Conservation (phyloP, 2,888 invertebrate genomes). For the Tenthredo distinguenda region DNA sequence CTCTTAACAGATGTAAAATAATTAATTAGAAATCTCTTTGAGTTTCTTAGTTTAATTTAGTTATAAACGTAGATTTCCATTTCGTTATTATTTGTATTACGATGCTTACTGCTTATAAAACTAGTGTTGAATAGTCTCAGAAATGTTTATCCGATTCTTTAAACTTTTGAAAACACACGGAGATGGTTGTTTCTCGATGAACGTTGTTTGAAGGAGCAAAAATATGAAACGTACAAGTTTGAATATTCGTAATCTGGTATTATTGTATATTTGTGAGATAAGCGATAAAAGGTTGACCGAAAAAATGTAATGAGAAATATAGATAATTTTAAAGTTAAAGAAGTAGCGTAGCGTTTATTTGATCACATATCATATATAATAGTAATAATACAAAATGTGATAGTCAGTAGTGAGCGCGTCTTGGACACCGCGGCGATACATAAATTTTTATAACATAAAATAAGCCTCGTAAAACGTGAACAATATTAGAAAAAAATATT, state of each 20-base stretch:
- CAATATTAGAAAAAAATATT: background rate
- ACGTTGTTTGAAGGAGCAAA: background rate
- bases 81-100: too few species aligned
- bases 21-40: too few species aligned
- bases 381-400: background rate
- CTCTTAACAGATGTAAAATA: too few species aligned
- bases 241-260: background rate
- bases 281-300: background rate
- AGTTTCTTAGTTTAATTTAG: too few species aligned
- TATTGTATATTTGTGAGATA: background rate
- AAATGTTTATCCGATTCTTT: too few species aligned
- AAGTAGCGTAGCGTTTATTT: conserved; percentile 35
- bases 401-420: background rate
- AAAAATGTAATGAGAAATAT: background rate
- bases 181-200: background rate
- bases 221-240: background rate
- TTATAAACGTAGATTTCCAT: background rate
- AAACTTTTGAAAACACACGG: background rate
- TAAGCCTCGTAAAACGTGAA: conserved; percentile 33
- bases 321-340: background rate
- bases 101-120: too few species aligned
- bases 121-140: too few species aligned
- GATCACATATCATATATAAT: background rate
- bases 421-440: background rate
- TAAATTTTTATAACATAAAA: conserved; percentile 10